Percentiles rank a stretch among this genome's conserved stretches.
These are phyloP conservation scores for Proctacanthus coquilletti DNA, from an alignment of 1,140 invertebrate species.

Conservation along the genomic window DNA sequence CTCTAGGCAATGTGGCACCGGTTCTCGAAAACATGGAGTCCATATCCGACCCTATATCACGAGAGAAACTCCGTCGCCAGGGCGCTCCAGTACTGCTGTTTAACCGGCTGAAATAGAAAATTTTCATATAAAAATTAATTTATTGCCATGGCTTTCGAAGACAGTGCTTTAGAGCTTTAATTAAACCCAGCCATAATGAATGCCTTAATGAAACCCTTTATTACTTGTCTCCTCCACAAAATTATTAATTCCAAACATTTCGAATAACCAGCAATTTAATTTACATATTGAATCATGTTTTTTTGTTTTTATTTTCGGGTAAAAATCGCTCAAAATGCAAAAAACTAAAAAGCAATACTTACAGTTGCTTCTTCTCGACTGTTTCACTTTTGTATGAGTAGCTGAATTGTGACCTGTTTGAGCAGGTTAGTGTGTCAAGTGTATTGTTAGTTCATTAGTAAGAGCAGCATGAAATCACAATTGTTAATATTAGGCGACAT, in stretches of 20 bases:
- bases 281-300: no score
- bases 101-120: conserved; percentile 17
- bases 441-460: no score
- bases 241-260: no score
- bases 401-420: conserved; percentile 5
- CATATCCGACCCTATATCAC: conserved; percentile 37
- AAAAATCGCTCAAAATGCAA: no score
- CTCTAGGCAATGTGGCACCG: conserved; percentile 42
- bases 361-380: conserved; percentile 4
- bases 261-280: no score
- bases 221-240: no score
- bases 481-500: conserved; percentile 7
- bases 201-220: no score
- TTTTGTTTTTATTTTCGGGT: no score
- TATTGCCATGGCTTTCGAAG: no score
- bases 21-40: conserved; percentile 37
- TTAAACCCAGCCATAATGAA: no score
- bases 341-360: conserved; percentile 5
- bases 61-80: conserved; percentile 41
- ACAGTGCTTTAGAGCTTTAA: no score
- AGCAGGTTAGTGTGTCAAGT: background rate
- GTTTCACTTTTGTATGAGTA: conserved; percentile 7
- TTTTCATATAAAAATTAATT: no score
- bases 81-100: conserved; percentile 29
- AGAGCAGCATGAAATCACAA: conserved; percentile 11